phyloP scores from a whole-genome alignment of 2,113 vertebrate species.

The Bubo blakistoni region DNA sequence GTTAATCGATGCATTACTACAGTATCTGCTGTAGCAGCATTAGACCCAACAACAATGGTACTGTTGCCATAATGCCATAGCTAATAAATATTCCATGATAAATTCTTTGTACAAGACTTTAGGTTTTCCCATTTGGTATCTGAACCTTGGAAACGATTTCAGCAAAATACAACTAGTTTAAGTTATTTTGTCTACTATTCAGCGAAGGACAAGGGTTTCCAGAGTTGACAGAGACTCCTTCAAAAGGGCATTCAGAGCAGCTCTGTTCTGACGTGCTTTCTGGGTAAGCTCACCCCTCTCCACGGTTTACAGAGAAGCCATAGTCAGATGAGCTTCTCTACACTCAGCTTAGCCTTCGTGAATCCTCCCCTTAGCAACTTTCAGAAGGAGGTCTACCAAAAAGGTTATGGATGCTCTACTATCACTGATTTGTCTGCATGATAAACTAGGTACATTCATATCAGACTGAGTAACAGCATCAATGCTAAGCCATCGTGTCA shows the following conservation, averaged over 20 bases:
- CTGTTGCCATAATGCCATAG: not conserved
- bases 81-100: not conserved
- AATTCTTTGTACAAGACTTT: not conserved
- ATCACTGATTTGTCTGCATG: not conserved
- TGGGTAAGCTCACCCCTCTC: not conserved
- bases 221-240: not conserved
- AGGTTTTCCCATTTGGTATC: not conserved
- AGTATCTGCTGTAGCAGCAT: no score
- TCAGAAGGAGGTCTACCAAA: not conserved
- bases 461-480: not conserved
- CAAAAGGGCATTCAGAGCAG: not conserved
- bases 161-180: not conserved
- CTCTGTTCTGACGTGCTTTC: no score
- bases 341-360: fast-evolving
- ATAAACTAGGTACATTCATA: not conserved
- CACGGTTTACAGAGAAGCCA: not conserved
- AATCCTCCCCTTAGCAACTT: not conserved
- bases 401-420: not conserved
- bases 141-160: not conserved
- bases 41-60: not conserved
- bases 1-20: not conserved
- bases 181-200: not conserved
- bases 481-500: fast-evolving
- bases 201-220: not conserved
- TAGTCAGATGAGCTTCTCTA: not conserved